phyloP scores from a whole-genome alignment of 2,113 vertebrate species.

The Anolis sagrei region DNA sequence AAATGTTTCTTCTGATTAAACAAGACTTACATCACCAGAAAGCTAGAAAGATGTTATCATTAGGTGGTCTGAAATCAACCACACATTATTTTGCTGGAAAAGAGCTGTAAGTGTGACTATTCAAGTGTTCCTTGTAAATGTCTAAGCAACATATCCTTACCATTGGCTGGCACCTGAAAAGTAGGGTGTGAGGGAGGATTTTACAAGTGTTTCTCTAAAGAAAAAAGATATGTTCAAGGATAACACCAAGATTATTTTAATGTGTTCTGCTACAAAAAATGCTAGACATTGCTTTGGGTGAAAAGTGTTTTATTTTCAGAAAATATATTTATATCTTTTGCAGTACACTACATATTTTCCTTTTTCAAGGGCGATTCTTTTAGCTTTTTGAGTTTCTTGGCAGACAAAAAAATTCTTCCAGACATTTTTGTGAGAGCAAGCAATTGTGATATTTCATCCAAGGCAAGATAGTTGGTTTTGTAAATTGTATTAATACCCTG shows the following conservation, averaged over 20 bases:
- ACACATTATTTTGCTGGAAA: neutral
- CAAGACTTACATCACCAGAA: neutral
- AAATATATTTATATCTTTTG: neutral
- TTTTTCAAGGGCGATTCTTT: slow-evolving; percentile 31
- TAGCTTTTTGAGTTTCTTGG: slow-evolving; percentile 44
- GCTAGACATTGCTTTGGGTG: neutral
- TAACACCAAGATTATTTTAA: neutral
- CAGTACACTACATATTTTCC: slow-evolving; percentile 34
- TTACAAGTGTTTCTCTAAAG: neutral
- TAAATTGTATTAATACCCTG: slow-evolving; percentile 31
- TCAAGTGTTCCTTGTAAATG: neutral
- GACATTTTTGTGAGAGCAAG: slow-evolving; percentile 39
- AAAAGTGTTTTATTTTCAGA: slow-evolving; percentile 20
- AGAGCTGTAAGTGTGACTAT: neutral
- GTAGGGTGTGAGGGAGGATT: neutral
- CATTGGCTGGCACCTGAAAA: neutral
- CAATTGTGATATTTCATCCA: slow-evolving; percentile 45
- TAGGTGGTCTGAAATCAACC: neutral
- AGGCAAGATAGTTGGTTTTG: neutral
- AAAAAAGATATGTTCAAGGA: neutral
- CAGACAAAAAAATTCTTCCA: slow-evolving; percentile 44
- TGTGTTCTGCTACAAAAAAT: neutral
- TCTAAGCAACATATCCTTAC: neutral
- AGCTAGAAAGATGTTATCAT: neutral
- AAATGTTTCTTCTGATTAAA: neutral